Percentiles rank a stretch among this genome's conserved stretches.
Conservation (phyloP, 2,797 vertebrate genomes). For the Microtus californicus region DNA sequence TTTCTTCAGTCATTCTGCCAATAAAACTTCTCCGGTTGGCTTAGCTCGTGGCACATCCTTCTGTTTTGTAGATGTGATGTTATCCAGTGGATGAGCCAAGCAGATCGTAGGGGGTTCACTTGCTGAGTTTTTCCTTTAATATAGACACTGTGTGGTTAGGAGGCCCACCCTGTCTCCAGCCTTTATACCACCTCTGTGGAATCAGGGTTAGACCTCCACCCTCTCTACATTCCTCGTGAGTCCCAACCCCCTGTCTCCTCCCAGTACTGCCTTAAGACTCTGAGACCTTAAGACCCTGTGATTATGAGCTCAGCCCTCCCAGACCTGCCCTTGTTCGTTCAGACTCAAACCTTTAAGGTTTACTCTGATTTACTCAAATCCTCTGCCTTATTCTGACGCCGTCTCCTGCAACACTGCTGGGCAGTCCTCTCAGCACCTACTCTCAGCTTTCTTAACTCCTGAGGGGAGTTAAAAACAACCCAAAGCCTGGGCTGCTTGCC, state of each 20-base stretch:
- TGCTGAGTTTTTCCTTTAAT: not conserved
- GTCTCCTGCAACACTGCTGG: not conserved
- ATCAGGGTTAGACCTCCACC: not conserved
- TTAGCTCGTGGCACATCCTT: not conserved
- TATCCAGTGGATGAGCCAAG: not conserved
- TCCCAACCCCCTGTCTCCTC: no score
- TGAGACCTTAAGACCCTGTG: no score
- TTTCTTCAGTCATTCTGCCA: not conserved
- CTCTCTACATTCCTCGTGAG: not conserved
- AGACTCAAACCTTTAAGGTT: not conserved
- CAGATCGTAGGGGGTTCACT: not conserved
- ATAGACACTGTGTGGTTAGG: not conserved
- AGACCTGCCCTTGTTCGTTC: no score
- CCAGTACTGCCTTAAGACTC: not conserved
- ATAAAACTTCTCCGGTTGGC: not conserved
- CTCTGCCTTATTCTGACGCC: not conserved
- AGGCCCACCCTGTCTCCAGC: not conserved
- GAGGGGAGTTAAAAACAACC: not conserved
- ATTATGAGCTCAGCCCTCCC: not conserved
- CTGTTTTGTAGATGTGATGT: not conserved
- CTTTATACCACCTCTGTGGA: no score
- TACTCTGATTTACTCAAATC: not conserved
- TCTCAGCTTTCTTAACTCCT: not conserved
- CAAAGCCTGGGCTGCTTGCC: not conserved
- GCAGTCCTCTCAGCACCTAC: not conserved